Conservation (phyloP, 1,140 invertebrate genomes). For the Nomia melanderi region DNA sequence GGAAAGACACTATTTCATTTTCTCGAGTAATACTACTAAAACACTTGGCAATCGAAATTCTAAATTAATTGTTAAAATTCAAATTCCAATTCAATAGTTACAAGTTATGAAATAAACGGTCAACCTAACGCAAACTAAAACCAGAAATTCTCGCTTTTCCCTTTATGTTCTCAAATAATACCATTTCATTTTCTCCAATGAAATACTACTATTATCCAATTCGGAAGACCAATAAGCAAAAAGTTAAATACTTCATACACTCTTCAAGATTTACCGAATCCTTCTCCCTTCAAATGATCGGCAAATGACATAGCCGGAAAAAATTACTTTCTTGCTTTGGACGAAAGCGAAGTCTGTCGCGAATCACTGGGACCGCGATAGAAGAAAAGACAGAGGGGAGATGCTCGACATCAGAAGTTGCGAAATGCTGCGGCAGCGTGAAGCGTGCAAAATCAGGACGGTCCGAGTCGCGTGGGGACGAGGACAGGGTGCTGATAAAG, state of each 20-base stretch:
- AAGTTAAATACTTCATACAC: neutral
- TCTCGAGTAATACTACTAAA: no score
- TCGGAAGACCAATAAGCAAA: neutral
- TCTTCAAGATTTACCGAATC: constrained; percentile 26
- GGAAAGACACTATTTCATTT: no score
- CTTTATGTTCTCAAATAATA: no score
- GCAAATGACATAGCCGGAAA: neutral
- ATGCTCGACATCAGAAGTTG: constrained; percentile 14
- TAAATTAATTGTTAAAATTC: no score
- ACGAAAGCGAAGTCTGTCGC: neutral
- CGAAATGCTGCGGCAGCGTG: constrained; percentile 5
- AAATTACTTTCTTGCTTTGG: constrained; percentile 20
- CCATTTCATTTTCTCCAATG: neutral
- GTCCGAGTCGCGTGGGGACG: neutral
- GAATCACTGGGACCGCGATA: no score
- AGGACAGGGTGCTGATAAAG: constrained; percentile 35
- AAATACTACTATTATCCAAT: no score
- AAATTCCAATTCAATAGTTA: no score
- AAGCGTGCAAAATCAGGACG: neutral
- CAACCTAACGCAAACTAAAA: no score
- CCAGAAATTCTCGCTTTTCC: no score
- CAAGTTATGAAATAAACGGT: no score
- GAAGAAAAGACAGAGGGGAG: no score
- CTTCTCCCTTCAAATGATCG: constrained; percentile 6
- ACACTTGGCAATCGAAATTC: no score